Evolutionary conservation across 37 sponge, comb jelly and placozoan genomes (phyloP).

Genomic region (Cladorhizidae sp.): DNA sequence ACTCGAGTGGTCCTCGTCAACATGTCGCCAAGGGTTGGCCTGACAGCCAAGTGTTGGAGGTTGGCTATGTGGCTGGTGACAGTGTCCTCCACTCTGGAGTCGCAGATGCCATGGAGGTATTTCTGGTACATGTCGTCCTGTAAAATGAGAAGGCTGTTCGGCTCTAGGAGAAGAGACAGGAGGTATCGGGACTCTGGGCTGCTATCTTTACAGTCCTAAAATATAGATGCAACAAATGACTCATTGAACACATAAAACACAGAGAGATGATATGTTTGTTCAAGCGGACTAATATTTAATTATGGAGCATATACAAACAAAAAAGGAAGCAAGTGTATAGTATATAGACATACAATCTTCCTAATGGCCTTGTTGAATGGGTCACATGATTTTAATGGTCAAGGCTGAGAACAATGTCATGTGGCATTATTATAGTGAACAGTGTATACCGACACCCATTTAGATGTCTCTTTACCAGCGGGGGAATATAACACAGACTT

Average conservation of each 20-base stretch:
- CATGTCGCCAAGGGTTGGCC: constrained; percentile 12
- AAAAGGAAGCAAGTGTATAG: too few species aligned
- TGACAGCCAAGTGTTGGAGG: constrained; percentile 23
- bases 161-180: constrained; percentile 90
- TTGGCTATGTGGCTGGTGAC: constrained; percentile 47
- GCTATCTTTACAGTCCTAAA: constrained; percentile 14
- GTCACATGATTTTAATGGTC: too few species aligned
- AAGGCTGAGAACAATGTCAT: too few species aligned
- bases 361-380: neutral
- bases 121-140: constrained; percentile 82
- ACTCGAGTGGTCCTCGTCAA: constrained; percentile 86
- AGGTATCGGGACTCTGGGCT: constrained; percentile 59
- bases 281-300: too few species aligned
- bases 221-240: neutral
- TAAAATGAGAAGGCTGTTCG: constrained; percentile 87
- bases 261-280: too few species aligned
- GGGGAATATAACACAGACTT: too few species aligned
- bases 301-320: too few species aligned
- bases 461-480: too few species aligned
- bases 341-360: too few species aligned
- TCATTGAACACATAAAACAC: neutral
- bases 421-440: too few species aligned
- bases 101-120: constrained; percentile 85
- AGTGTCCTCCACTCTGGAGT: constrained; percentile 43
- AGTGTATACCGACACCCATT: too few species aligned